Percentiles rank a stretch among this genome's conserved stretches.
Evolutionary conservation across 2,888 invertebrate genomes (phyloP).

Genomic region (Drosophila melanosoma): DNA sequence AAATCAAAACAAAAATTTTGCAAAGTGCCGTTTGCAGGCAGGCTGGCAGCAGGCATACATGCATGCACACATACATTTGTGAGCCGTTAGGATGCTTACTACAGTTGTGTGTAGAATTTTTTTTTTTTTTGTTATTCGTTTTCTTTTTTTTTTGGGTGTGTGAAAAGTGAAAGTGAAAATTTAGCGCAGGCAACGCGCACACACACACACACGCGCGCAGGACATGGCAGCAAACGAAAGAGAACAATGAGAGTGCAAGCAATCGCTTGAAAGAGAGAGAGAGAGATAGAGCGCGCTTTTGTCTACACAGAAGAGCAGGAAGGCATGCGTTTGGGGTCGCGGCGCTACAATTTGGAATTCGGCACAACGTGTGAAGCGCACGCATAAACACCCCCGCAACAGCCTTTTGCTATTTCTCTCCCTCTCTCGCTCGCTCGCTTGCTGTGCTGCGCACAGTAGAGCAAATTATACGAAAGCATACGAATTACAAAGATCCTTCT

Average conservation of each 20-base stretch:
- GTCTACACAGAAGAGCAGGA: conserved; percentile 43
- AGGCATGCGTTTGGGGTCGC: conserved; percentile 38
- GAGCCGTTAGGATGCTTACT: conserved; percentile 33
- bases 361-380: conserved; percentile 66
- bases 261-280: conserved; percentile 22
- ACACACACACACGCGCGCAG: conserved; percentile 37
- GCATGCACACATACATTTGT: conserved; percentile 12
- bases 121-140: conserved; percentile 11
- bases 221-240: conserved; percentile 35
- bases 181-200: conserved; percentile 61
- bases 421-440: conserved; percentile 16
- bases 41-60: conserved; percentile 1
- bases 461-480: conserved; percentile 17
- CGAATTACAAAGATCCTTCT: conserved; percentile 13
- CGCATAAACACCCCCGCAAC: conserved; percentile 66
- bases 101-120: conserved; percentile 40
- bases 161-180: conserved; percentile 84
- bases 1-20: conserved; percentile 58
- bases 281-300: conserved; percentile 9
- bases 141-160: conserved; percentile 80
- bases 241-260: conserved; percentile 46
- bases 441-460: conserved; percentile 18
- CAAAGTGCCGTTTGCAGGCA: conserved; percentile 24
- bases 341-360: conserved; percentile 56
- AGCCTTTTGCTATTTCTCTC: conserved; percentile 18